phyloP scores from a whole-genome alignment of 35 echinoderm and acorn worm genomes.

The Apostichopus parvimensis region DNA sequence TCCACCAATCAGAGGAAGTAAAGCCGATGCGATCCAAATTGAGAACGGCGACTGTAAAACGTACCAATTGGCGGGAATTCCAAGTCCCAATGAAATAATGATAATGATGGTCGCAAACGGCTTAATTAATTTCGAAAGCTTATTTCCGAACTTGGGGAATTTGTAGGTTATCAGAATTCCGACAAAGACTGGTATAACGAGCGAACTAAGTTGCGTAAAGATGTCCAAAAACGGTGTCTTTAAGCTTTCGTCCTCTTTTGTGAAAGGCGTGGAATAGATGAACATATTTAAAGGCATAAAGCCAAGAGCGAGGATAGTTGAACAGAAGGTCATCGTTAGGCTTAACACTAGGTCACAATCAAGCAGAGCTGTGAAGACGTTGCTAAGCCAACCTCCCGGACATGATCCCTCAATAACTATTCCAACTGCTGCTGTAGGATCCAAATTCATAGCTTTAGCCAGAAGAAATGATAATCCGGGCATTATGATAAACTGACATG shows the following conservation, averaged over 20 bases:
- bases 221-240: conserved; percentile 57
- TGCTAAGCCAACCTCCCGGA: conserved; percentile 80
- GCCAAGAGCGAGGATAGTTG: conserved; percentile 62
- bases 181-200: conserved; percentile 62
- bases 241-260: conserved; percentile 25
- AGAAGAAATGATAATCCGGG: conserved; percentile 55
- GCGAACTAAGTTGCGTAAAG: conserved; percentile 48
- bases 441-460: conserved; percentile 49
- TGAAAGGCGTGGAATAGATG: conserved; percentile 63
- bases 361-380: conserved; percentile 68
- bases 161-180: conserved; percentile 58
- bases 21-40: conserved; percentile 26
- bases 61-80: conserved; percentile 59
- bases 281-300: conserved; percentile 71
- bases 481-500: conserved; percentile 84
- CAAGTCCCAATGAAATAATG: conserved; percentile 25
- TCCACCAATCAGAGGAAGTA: conserved; percentile 57
- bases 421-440: conserved; percentile 52
- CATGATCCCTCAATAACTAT: conserved; percentile 65
- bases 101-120: conserved; percentile 46
- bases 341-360: conserved; percentile 78
- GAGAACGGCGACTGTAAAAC: conserved; percentile 27
- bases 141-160: conserved; percentile 52
- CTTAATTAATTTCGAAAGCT: conserved; percentile 52
- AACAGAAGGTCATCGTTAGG: conserved; percentile 77